A percentile compares a stretch with the other conserved stretches of the same genome.
phyloP scores from a whole-genome alignment of 2,888 invertebrate genomes.

The Lasioglossum villosulum region DNA sequence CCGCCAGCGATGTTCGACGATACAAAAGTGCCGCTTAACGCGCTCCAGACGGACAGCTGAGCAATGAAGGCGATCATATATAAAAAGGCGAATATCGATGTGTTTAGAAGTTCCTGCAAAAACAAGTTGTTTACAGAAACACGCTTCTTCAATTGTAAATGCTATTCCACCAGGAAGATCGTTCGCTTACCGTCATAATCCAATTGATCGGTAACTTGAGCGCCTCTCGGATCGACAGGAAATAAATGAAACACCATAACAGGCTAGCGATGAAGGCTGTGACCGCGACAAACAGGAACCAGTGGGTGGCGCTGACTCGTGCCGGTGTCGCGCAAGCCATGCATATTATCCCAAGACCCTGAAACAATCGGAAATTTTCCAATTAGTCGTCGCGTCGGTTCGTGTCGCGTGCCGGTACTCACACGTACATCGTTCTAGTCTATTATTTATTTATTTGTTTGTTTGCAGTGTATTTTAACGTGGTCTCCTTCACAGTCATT shows the following conservation, averaged over 20 bases:
- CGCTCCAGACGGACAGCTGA: constrained; percentile 89
- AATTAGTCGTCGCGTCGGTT: background rate
- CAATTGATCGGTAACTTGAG: constrained; percentile 93
- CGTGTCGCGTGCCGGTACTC: background rate
- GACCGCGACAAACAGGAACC: constrained; percentile 94
- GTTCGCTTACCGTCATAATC: constrained; percentile 90
- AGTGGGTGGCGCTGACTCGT: constrained; percentile 87
- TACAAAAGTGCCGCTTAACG: constrained; percentile 73
- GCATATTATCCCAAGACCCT: constrained; percentile 94
- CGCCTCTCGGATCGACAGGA: constrained; percentile 92
- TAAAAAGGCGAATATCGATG: constrained; percentile 88
- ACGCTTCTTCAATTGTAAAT: background rate
- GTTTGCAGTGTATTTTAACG: too few species aligned
- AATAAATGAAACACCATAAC: constrained; percentile 92
- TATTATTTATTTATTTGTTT: too few species aligned
- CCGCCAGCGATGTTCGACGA: constrained; percentile 90
- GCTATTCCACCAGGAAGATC: too few species aligned
- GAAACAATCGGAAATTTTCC: constrained; percentile 82
- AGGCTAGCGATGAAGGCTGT: constrained; percentile 93
- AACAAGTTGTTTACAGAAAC: constrained; percentile 62
- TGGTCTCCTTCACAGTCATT: too few species aligned
- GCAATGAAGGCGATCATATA: constrained; percentile 93
- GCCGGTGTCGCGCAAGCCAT: constrained; percentile 93
- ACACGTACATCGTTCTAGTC: background rate
- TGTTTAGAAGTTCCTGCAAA: constrained; percentile 93